Percentiles rank a stretch among this genome's conserved stretches.
phyloP scores from a whole-genome alignment of 2,797 vertebrate species.

The Pelodytes ibericus region DNA sequence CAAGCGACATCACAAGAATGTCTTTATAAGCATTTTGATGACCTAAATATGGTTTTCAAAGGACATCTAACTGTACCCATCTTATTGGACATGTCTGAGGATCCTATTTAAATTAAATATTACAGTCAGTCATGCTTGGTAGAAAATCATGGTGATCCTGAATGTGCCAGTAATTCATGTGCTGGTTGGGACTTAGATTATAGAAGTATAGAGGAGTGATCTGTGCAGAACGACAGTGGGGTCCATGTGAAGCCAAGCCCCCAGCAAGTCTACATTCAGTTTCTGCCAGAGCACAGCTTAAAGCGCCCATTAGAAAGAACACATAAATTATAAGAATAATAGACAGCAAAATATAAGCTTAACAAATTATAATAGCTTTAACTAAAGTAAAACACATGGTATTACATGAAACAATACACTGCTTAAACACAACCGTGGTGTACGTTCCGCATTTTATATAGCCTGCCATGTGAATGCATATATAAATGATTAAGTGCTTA shows the following conservation, averaged over 20 bases:
- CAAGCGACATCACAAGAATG: conserved; percentile 34
- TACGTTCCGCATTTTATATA: conserved; percentile 44
- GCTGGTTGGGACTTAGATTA: conserved; percentile 36
- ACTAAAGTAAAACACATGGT: conserved; percentile 39
- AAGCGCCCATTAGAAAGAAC: conserved; percentile 48
- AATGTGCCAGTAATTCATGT: conserved; percentile 39
- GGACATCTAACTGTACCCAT: conserved; percentile 41
- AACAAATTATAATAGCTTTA: conserved; percentile 56
- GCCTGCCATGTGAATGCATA: conserved; percentile 45
- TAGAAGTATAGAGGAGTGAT: conserved; percentile 40
- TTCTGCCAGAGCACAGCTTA: conserved; percentile 48
- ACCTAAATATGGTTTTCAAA: conserved; percentile 46
- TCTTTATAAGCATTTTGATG: conserved; percentile 35
- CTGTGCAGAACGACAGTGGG: conserved; percentile 27
- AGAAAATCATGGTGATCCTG: conserved; percentile 34
- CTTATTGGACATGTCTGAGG: conserved; percentile 28
- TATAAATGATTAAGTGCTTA: conserved; percentile 56
- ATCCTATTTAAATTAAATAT: conserved; percentile 46
- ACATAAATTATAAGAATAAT: conserved; percentile 54
- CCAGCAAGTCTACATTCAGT: conserved; percentile 48
- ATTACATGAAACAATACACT: conserved; percentile 50
- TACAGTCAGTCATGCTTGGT: conserved; percentile 31
- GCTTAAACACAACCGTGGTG: conserved; percentile 42
- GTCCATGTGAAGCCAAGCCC: conserved; percentile 38
- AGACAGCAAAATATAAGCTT: conserved; percentile 53